Evolutionary conservation across 2,113 vertebrate species (phyloP), one percentile per base, ranked within the genome.

Genomic region (Crocuta crocuta): DNA sequence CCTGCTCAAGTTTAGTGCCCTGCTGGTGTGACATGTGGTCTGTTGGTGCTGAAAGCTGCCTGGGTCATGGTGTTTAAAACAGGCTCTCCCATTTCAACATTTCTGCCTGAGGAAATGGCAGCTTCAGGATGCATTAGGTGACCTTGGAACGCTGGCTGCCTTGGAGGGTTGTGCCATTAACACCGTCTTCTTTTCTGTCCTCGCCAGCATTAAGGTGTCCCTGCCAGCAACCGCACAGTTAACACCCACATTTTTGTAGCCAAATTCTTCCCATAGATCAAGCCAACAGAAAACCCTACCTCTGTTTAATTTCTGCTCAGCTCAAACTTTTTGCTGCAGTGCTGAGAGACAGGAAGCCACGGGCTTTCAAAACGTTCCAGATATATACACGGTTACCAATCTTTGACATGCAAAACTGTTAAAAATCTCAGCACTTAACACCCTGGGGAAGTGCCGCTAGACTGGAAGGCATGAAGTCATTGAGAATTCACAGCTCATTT

Each of bases 401-500:
- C 86, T 97, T 87, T 97, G 94, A 97, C 91, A 92, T 84, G 87
- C 86, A 97, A 97, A 98, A 93, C 48, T 89, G 61, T 81, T 96
- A 93, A 97, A 95, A 95, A 93, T 68, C 50, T 96, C 80, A 95
- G 55, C 70, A 90, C 35, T 95, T 94, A 90, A 90, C 19, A 96
- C 87, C 45, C 94, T 43, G 21, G 81, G 66, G 66, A 97, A 95
- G 73, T 79, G 68, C 53, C 0, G 50, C 71, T 96, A 95, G 66
- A 88, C 84, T 88, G 55, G 50, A 96, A 96, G 68, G 89, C 68
- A 68, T 89, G 24, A 95, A 96, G 70, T 97, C 86, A 65, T 87
- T 95, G 94, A 94, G 58, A 96, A 98, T 97, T 94, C 91, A 96
- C 63, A 97, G 63, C 93, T 95, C 80, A 98, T 95, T 96, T 86